A percentile compares a stretch with the other conserved stretches of the same genome.
Evolutionary conservation across 2,797 vertebrate species (phyloP).

Genomic region (Australoheros facetus): DNA sequence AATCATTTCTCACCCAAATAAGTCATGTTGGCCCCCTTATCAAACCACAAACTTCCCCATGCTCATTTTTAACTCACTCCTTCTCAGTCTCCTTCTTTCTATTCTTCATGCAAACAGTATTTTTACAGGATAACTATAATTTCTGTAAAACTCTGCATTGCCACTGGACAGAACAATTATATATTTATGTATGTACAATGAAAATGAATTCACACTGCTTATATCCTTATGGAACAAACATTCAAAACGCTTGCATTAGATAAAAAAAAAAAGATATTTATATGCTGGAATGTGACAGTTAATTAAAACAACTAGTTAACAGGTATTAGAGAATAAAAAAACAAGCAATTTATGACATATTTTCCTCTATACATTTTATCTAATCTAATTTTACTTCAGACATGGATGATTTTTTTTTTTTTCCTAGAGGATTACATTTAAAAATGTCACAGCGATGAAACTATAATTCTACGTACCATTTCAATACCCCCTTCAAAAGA

Average conservation of each 20-base stretch:
- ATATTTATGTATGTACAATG: constrained; percentile 85
- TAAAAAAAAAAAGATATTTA: constrained; percentile 79
- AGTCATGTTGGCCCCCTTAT: constrained; percentile 46
- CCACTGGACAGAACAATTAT: constrained; percentile 81
- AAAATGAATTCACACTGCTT: constrained; percentile 81
- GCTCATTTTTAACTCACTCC: constrained; percentile 17
- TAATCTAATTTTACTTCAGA: constrained; percentile 77
- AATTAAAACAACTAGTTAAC: constrained; percentile 81
- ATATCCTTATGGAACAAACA: constrained; percentile 81
- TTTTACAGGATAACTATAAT: constrained; percentile 60
- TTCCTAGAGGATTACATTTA: constrained; percentile 79
- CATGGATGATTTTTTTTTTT: constrained; percentile 67
- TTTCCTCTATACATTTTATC: constrained; percentile 73
- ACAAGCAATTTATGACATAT: constrained; percentile 76
- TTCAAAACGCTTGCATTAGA: constrained; percentile 84
- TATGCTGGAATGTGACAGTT: constrained; percentile 80
- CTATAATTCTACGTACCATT: constrained; percentile 83
- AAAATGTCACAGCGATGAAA: constrained; percentile 81
- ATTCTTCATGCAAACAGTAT: constrained; percentile 51
- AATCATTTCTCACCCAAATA: constrained; percentile 33
- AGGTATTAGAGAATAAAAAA: constrained; percentile 78
- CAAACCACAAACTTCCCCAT: constrained; percentile 49
- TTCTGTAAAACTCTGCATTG: constrained; percentile 71
- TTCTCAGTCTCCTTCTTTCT: constrained; percentile 17
- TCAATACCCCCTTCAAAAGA: constrained; percentile 68